A percentile compares a stretch with the other conserved stretches of the same genome.
phyloP scores from a whole-genome alignment of 1,140 invertebrate species.

The Reticulitermes speratus region DNA sequence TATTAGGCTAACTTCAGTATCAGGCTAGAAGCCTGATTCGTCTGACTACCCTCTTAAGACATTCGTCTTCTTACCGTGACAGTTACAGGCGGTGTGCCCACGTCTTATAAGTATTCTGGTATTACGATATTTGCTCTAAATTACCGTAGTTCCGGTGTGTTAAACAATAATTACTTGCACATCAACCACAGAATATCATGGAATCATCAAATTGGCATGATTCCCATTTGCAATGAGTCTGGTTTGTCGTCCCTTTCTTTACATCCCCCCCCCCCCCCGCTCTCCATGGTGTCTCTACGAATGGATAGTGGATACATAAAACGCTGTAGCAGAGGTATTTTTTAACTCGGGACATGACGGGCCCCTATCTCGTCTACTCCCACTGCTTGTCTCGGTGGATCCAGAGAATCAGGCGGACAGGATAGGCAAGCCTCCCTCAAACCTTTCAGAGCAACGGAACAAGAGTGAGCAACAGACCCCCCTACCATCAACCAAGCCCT shows the following conservation, averaged over 20 bases:
- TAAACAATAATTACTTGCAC: no score
- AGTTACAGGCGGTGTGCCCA: no score
- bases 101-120: no score
- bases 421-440: neutral
- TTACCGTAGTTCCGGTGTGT: no score
- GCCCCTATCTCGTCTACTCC: neutral
- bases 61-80: no score
- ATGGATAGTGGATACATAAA: neutral
- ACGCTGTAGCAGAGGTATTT: neutral
- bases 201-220: no score
- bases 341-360: neutral
- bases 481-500: slow-evolving; percentile 29
- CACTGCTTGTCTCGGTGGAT: neutral
- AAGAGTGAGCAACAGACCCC: neutral
- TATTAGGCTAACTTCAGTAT: no score
- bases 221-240: neutral
- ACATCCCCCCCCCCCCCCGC: neutral
- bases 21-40: no score
- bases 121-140: no score
- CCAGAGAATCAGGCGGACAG: neutral
- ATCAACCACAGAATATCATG: no score
- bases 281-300: neutral
- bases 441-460: neutral
- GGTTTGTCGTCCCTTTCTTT: neutral
- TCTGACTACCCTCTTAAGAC: no score